Evolutionary conservation across 2,888 invertebrate species (phyloP).

Genomic region (Noctua fimbriata): DNA sequence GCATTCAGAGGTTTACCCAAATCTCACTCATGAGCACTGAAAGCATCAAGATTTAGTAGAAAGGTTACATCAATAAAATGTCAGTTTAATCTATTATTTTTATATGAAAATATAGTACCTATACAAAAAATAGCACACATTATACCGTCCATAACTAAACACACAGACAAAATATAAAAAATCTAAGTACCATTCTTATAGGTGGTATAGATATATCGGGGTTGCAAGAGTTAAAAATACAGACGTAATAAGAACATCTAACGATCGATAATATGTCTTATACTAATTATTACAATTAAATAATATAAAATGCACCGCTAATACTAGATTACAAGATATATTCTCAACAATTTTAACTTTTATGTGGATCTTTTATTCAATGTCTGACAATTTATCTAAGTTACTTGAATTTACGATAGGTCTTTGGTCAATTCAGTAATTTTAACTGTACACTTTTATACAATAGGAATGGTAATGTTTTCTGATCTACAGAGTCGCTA

Average conservation of each 20-base stretch:
- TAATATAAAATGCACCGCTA: slow-evolving; percentile 86
- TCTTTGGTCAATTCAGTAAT: slow-evolving; percentile 47
- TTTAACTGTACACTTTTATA: slow-evolving; percentile 32
- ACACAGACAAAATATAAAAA: slow-evolving; percentile 62
- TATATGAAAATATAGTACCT: slow-evolving; percentile 53
- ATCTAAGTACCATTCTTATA: slow-evolving; percentile 54
- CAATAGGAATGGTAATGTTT: slow-evolving; percentile 28
- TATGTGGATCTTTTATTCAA: slow-evolving; percentile 70
- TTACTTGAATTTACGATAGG: slow-evolving; percentile 26
- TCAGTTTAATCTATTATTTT: slow-evolving; percentile 46
- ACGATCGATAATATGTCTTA: slow-evolving; percentile 70
- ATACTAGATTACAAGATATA: slow-evolving; percentile 81
- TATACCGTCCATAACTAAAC: slow-evolving; percentile 50
- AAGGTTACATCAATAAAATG: slow-evolving; percentile 59
- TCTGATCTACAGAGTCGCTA: slow-evolving; percentile 24
- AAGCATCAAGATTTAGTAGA: slow-evolving; percentile 48
- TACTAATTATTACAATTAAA: slow-evolving; percentile 62
- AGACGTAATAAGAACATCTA: slow-evolving; percentile 72
- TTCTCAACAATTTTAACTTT: slow-evolving; percentile 76
- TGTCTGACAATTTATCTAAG: slow-evolving; percentile 30
- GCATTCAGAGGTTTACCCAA: slow-evolving; percentile 11
- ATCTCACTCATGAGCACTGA: slow-evolving; percentile 31
- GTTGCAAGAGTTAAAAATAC: slow-evolving; percentile 72
- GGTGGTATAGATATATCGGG: slow-evolving; percentile 61
- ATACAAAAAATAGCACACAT: slow-evolving; percentile 65